Percentiles rank a stretch among this genome's conserved stretches.
Conservation (phyloP, 2,888 invertebrate species). For the Flabesymbios commensalis region DNA sequence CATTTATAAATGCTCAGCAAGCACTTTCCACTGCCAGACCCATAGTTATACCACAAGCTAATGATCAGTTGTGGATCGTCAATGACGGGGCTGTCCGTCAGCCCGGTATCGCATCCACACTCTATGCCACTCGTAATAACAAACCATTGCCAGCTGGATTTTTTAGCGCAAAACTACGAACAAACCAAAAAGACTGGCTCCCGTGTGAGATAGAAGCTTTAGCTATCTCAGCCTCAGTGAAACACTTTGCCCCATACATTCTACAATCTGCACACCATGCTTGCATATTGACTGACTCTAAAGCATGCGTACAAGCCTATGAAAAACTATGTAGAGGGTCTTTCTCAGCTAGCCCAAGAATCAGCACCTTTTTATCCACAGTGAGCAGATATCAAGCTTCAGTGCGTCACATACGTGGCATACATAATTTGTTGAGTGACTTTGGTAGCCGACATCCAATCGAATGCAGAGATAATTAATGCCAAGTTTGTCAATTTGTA, state of each 20-base stretch:
- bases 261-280: background rate
- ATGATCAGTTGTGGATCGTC: background rate
- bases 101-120: background rate
- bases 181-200: background rate
- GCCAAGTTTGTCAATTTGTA: conserved; percentile 6
- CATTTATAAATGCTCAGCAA: no score
- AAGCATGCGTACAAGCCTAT: conserved; percentile 10
- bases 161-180: background rate
- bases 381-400: conserved; percentile 2
- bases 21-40: no score
- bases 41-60: no score
- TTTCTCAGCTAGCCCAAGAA: conserved; percentile 16
- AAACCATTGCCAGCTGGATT: background rate
- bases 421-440: background rate
- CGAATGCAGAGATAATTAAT: background rate
- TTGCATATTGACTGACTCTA: background rate
- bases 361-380: conserved; percentile 13
- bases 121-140: background rate
- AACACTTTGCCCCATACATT: background rate
- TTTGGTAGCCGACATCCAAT: conserved; percentile 5
- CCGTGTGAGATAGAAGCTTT: background rate
- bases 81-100: background rate
- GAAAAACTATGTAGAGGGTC: conserved; percentile 1
- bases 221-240: background rate
- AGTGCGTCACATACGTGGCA: conserved; percentile 4